These are phyloP conservation scores for Polymixis flavicincta DNA, from an alignment of 2,888 invertebrate genomes.

Conservation along the genomic window DNA sequence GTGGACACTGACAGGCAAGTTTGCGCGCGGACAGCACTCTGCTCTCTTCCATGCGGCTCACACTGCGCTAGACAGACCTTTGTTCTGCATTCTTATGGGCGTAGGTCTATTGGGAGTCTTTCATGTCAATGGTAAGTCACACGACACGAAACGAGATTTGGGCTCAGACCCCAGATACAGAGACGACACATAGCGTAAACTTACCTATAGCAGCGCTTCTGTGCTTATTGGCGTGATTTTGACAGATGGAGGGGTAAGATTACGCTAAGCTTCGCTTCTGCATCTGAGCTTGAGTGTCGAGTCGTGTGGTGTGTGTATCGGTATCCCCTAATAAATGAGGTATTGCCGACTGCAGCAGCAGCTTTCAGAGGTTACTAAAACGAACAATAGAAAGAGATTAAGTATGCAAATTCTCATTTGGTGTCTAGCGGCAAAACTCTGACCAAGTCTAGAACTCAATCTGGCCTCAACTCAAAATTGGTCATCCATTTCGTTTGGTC, in stretches of 20 bases:
- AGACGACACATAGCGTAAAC: background rate
- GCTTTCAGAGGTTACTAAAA: background rate
- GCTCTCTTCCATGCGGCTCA: conserved; percentile 43
- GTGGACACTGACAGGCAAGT: conserved; percentile 49
- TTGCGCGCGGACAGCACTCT: conserved; percentile 33
- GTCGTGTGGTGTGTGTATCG: background rate
- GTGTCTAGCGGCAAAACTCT: background rate
- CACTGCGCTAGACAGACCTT: conserved; percentile 51
- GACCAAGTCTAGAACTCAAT: background rate
- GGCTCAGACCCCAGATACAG: background rate
- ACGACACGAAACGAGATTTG: background rate
- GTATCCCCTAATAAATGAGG: background rate
- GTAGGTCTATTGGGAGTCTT: conserved; percentile 42
- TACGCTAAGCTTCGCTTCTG: background rate
- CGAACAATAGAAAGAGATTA: background rate
- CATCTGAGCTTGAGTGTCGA: background rate
- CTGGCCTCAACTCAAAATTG: background rate
- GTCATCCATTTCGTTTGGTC: background rate
- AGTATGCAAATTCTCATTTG: background rate
- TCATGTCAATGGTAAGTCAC: conserved; percentile 43
- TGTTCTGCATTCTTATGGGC: conserved; percentile 47
- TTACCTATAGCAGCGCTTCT: background rate
- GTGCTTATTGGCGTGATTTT: too few relatives aligned
- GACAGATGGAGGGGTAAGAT: background rate
- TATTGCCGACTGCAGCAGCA: background rate